Evolutionary conservation across 1,140 invertebrate species (phyloP), one percentile per base, ranked within the genome.

Genomic region (Anastrepha obliqua): DNA sequence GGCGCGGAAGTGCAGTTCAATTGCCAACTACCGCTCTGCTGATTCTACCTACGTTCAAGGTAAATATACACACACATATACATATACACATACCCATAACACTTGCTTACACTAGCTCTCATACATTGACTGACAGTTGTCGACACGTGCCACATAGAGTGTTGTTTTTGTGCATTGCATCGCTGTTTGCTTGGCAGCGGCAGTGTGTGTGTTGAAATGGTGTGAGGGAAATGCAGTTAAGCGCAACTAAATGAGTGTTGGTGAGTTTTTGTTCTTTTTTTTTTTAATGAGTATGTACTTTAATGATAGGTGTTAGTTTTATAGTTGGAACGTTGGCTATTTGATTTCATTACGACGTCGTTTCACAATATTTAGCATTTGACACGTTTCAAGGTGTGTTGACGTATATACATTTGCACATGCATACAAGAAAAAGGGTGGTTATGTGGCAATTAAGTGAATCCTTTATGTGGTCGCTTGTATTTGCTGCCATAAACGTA

Each of bases 111-210:
- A 44, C 65, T 3, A 42, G 13, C 39, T 13, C 65, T 29, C 17
- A 67, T 6, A 47, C 42, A 51, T 74, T n/a, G 55, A 55, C 55
- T 8, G 51, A 8, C 67, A 74, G 39, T 81, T n/a, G 47, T 6
- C 51, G 74, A 51, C 74, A 81, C 74, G 74, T 81, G 74, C 74
- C 74, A 55, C 9, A 17, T n/a, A 1, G 11, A 55, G 47, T 81
- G 74, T 81, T 81, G 74, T 81, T 81, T 81, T 81, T 81, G 74
- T 81, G 74, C 74, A 81, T 29, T 58, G 47, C 51, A 81, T 47
- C 44, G 47, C 55, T 81, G 44, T 81, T 81, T 81, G 39, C 3
- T 81, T 81, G 74, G 42, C 74, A 81, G 11, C 6, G 6, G 55
- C 44, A 20, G 42, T 7, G 17, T 0, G 47, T 42, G n/a, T 55